Evolutionary conservation across 2,797 vertebrate species (phyloP).

Genomic region (Enteromius paludinosus): DNA sequence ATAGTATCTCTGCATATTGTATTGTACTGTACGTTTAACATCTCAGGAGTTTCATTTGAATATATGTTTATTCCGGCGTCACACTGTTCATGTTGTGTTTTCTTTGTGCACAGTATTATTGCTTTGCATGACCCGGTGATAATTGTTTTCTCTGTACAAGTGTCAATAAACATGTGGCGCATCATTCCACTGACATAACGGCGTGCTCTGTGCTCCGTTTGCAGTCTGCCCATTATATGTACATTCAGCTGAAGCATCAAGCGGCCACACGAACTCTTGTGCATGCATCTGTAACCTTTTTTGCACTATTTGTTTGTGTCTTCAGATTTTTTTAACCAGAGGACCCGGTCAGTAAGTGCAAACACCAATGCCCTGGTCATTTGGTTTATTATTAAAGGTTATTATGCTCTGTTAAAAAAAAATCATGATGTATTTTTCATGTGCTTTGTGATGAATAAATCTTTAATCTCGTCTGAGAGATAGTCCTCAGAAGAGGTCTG

Average conservation of each 20-base stretch:
- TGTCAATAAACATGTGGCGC: conserved; percentile 89
- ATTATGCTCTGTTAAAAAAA: neutral
- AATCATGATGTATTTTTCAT: neutral
- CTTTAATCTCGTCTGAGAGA: neutral
- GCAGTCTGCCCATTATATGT: conserved; percentile 30
- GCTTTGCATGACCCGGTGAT: conserved; percentile 89
- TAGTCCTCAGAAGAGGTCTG: neutral
- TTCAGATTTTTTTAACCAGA: neutral
- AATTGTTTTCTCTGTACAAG: conserved; percentile 80
- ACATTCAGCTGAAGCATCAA: conserved; percentile 36
- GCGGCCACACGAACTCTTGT: neutral
- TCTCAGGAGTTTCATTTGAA: conserved; percentile 80
- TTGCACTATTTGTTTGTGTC: conserved; percentile 29
- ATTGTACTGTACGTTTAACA: conserved; percentile 72
- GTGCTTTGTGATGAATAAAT: neutral
- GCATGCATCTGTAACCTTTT: conserved; percentile 12
- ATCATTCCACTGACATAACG: conserved; percentile 77
- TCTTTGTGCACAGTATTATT: conserved; percentile 78
- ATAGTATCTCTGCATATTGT: conserved; percentile 72
- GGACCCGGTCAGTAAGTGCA: neutral
- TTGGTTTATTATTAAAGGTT: neutral
- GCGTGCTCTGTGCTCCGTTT: conserved; percentile 62
- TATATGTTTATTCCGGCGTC: conserved; percentile 69
- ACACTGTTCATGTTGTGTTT: conserved; percentile 80
- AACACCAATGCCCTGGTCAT: neutral